Conservation (phyloP, 2,888 invertebrate species). For the Melanostoma scalare region DNA sequence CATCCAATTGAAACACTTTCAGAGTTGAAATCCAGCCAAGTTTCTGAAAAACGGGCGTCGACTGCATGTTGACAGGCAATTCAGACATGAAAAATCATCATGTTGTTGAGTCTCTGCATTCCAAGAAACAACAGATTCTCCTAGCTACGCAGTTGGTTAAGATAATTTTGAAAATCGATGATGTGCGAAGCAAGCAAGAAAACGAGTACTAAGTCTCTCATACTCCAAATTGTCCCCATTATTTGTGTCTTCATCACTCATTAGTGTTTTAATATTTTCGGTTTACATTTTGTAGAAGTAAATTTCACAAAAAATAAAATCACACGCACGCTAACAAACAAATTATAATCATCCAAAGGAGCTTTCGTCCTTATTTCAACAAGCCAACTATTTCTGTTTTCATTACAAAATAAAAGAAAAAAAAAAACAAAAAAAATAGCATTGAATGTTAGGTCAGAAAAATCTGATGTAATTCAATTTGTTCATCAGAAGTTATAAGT, state of each 20-base stretch:
- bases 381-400: slow-evolving; percentile 33
- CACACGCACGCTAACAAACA: slow-evolving; percentile 39
- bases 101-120: slow-evolving; percentile 97
- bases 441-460: too few species aligned
- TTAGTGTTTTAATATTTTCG: slow-evolving; percentile 26
- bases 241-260: slow-evolving; percentile 28
- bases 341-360: slow-evolving; percentile 29
- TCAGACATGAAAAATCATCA: slow-evolving; percentile 96
- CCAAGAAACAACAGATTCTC: slow-evolving; percentile 98
- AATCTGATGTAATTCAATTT: too few species aligned
- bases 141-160: slow-evolving; percentile 98
- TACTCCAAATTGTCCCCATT: not conserved
- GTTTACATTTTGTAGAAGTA: slow-evolving; percentile 38
- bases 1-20: slow-evolving; percentile 96
- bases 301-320: slow-evolving; percentile 17
- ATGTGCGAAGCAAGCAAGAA: slow-evolving; percentile 88
- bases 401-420: slow-evolving; percentile 34
- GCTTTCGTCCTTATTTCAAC: slow-evolving; percentile 25
- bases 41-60: slow-evolving; percentile 95
- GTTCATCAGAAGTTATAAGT: too few species aligned
- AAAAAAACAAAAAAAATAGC: not conserved
- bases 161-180: slow-evolving; percentile 99
- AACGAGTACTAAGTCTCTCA: slow-evolving; percentile 61
- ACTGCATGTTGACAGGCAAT: slow-evolving; percentile 93
- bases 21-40: slow-evolving; percentile 94